Evolutionary conservation across 2,113 vertebrate species (phyloP), one percentile per base, ranked within the genome.

Genomic region (Tyrannus savana): DNA sequence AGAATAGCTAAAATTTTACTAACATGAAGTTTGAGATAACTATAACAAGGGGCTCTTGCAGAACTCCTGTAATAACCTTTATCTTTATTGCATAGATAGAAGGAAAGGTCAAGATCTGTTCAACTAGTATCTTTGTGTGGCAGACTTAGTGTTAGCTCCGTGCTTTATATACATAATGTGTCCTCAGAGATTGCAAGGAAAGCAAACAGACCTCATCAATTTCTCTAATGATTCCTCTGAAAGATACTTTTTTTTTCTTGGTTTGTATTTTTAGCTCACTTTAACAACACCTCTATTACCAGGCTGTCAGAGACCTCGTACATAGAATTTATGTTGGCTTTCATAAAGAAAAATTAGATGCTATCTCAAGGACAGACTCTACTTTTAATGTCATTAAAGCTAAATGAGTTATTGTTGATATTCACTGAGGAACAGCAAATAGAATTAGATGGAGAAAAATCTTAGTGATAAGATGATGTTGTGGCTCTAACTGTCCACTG

Each of bases 131-230:
- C 76, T 97, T 93, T 80, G 58, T 89, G 81, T 93, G 88, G 85
- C 62, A 87, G 49, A 82, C 67, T 85, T 91, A 66, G 94, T 84
- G 85, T 55, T 86, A 28, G 49, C 64, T 58, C 30, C 56, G 5
- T 64, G 42, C 42, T 91, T 77, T 91, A 80, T 76, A 84, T 93
- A 93, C 91, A 94, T 96, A 97, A 97, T 87, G 82, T 95, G 84
- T 85, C 93, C 83, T 97, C 35, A 39, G 96, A 98, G 92, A 92
- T 37, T 83, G 37, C 89, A 76, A 97, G 92, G 73, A 97, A 97
- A 97, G 96, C 97, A 98, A 98, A 97, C 94, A 97, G 96, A 84
- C 80, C 91, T 97, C 97, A 97, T 98, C 97, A 97, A 96, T 98
- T 98, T 97, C 87, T 95, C 93, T 98, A 98, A 98, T 96, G 97